Percentiles rank a stretch among this genome's conserved stretches.
Evolutionary conservation across 2,888 invertebrate genomes (phyloP).

Genomic region (Acronicta alni): DNA sequence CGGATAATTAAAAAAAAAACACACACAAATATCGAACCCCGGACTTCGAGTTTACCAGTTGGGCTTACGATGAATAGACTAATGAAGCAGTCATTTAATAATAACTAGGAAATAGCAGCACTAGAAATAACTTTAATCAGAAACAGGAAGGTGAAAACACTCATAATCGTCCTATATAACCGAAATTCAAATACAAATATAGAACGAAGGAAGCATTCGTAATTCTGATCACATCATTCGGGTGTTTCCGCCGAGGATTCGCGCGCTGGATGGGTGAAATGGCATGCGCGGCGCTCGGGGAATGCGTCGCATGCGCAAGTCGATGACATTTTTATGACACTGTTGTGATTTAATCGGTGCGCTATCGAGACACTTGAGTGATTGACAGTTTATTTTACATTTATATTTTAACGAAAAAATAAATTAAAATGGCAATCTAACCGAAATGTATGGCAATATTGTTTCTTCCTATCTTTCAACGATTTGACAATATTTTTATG

Average conservation of each 20-base stretch:
- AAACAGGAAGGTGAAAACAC: slow-evolving; percentile 45
- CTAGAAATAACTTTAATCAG: slow-evolving; percentile 1
- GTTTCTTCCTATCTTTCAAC: too few species aligned
- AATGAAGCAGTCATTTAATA: too few species aligned
- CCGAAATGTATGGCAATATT: too few species aligned
- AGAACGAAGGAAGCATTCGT: slow-evolving; percentile 50
- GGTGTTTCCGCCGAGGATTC: slow-evolving; percentile 60
- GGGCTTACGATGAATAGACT: too few species aligned
- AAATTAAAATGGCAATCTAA: too few species aligned
- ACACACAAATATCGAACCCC: too few species aligned
- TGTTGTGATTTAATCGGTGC: slow-evolving; percentile 37
- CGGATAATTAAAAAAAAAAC: too few species aligned
- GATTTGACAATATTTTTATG: too few species aligned
- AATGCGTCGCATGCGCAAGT: slow-evolving; percentile 39
- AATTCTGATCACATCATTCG: slow-evolving; percentile 55
- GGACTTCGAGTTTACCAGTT: too few species aligned
- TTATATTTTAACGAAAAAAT: not conserved
- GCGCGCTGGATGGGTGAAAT: slow-evolving; percentile 49
- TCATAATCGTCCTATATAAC: slow-evolving; percentile 41
- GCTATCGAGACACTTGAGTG: slow-evolving; percentile 6
- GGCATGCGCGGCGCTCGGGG: slow-evolving; percentile 43
- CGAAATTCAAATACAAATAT: slow-evolving; percentile 44
- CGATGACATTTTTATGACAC: slow-evolving; percentile 42
- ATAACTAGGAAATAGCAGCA: not conserved
- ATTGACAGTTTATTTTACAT: slow-evolving; percentile 15